Percentiles rank a stretch among this genome's conserved stretches.
Evolutionary conservation across 2,888 invertebrate genomes (phyloP).

Genomic region (Dorcus parallelipipedus): DNA sequence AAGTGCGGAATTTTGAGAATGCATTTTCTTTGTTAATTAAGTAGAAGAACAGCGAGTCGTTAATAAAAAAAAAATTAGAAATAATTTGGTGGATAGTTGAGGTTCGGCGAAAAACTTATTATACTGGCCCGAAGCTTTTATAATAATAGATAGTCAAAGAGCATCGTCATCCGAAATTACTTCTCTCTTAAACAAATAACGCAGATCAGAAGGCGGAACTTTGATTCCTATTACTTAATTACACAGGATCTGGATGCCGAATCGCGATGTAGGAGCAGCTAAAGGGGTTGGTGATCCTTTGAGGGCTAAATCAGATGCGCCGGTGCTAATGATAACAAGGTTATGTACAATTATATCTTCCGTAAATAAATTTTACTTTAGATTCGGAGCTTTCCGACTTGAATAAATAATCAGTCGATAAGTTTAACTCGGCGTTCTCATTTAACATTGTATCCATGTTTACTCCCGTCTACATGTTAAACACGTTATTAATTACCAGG

Average conservation of each 20-base stretch:
- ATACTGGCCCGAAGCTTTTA: no score
- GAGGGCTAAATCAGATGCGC: constrained; percentile 45
- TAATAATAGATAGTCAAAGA: background rate
- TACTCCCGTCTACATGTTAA: no score
- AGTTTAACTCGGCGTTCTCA: background rate
- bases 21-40: background rate
- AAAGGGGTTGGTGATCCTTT: constrained; percentile 35
- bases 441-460: no score
- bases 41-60: no score
- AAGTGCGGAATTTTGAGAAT: background rate
- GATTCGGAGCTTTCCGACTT: constrained; percentile 10
- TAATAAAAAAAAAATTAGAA: no score
- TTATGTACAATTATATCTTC: constrained; percentile 48
- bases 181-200: constrained; percentile 46
- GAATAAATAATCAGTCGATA: constrained; percentile 14
- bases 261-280: constrained; percentile 30
- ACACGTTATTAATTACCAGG: no score
- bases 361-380: constrained; percentile 18
- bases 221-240: constrained; percentile 52
- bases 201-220: constrained; percentile 47
- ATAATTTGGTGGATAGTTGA: no score
- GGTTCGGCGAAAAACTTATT: no score
- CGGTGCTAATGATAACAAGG: constrained; percentile 49
- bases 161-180: constrained; percentile 17
- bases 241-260: constrained; percentile 40